These are phyloP conservation scores for Lasioglossum morio DNA, from an alignment of 2,888 invertebrate species.

Conservation along the genomic window DNA sequence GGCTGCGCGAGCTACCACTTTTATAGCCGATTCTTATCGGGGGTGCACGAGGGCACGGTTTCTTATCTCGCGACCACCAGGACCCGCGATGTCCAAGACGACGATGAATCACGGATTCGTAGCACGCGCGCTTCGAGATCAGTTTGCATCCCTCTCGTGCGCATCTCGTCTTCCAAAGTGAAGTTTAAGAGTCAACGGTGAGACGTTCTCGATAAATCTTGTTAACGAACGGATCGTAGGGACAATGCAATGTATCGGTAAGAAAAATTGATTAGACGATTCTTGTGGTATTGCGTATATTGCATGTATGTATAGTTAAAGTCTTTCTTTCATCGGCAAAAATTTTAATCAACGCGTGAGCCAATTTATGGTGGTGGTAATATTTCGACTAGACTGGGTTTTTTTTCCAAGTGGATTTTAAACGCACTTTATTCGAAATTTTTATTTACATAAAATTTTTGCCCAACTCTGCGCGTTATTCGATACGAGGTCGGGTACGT, in stretches of 20 bases:
- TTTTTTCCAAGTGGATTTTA: too few relatives aligned
- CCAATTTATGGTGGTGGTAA: too few relatives aligned
- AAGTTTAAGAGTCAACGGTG: not conserved
- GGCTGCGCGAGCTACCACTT: constrained; percentile 61
- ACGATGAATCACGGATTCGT: not conserved
- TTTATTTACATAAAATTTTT: too few relatives aligned
- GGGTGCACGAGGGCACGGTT: constrained; percentile 73
- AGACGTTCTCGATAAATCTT: not conserved
- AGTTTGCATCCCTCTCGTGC: not conserved
- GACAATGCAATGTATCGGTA: not conserved
- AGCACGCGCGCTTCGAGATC: not conserved
- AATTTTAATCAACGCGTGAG: too few relatives aligned
- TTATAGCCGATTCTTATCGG: constrained; percentile 79
- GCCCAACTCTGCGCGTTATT: too few relatives aligned
- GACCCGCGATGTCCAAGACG: not conserved
- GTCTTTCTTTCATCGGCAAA: too few relatives aligned
- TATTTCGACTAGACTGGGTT: too few relatives aligned
- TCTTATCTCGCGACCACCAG: constrained; percentile 51
- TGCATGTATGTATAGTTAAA: too few relatives aligned
- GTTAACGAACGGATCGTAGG: not conserved
- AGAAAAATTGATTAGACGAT: not conserved
- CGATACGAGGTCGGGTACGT: too few relatives aligned
- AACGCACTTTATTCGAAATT: too few relatives aligned
- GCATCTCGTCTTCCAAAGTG: not conserved
- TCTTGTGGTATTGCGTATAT: too few relatives aligned